Conservation (phyloP, 2,888 invertebrate genomes). For the Oeneis ivallda region DNA sequence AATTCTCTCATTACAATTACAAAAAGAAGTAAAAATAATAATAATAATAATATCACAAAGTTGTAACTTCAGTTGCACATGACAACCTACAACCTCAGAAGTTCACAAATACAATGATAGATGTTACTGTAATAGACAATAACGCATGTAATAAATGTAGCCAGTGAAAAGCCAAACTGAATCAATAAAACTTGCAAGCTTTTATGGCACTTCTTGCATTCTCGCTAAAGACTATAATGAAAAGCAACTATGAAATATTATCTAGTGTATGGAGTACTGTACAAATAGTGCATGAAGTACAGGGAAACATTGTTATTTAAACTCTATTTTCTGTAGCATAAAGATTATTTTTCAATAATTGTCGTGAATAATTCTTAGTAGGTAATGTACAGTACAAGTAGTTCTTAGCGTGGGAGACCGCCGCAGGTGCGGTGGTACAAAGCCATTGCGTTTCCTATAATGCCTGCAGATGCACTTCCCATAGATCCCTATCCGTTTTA, state of each 20-base stretch:
- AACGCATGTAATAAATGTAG: constrained; percentile 14
- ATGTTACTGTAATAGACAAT: constrained; percentile 25
- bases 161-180: not conserved
- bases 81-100: constrained; percentile 13
- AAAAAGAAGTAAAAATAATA: too few relatives aligned
- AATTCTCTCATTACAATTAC: too few relatives aligned
- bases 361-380: constrained; percentile 21
- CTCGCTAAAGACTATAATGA: constrained; percentile 8
- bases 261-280: constrained; percentile 6
- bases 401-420: constrained; percentile 69
- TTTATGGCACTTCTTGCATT: not conserved
- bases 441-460: constrained; percentile 61
- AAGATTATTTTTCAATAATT: constrained; percentile 20
- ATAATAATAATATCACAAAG: not conserved
- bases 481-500: constrained; percentile 43
- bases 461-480: constrained; percentile 65
- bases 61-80: constrained; percentile 3
- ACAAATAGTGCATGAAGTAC: constrained; percentile 17
- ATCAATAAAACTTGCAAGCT: not conserved
- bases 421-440: constrained; percentile 69
- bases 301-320: not conserved
- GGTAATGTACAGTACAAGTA: constrained; percentile 39
- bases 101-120: constrained; percentile 24
- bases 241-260: not conserved
- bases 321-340: constrained; percentile 15